These are phyloP conservation scores for Garrulus glandarius DNA, from an alignment of 2,797 vertebrate genomes.

Conservation along the genomic window DNA sequence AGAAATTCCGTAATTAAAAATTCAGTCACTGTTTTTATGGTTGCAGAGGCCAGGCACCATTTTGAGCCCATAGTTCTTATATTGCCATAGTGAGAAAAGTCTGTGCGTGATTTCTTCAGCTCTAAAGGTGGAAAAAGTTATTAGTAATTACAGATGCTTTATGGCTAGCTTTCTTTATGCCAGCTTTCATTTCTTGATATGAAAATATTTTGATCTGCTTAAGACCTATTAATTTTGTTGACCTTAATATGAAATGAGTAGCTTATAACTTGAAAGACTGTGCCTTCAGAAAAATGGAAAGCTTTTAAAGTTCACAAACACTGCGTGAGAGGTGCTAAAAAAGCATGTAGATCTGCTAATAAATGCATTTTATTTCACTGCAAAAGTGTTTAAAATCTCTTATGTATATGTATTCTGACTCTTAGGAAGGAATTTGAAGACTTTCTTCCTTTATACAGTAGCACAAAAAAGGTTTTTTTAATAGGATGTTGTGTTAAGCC, in stretches of 20 bases:
- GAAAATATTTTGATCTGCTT: conserved; percentile 13
- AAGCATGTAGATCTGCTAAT: background rate
- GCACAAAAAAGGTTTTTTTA: background rate
- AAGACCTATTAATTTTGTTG: background rate
- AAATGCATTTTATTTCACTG: background rate
- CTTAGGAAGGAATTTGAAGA: background rate
- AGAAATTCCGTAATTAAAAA: background rate
- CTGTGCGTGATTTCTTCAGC: background rate
- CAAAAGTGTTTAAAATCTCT: background rate
- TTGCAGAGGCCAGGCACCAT: background rate
- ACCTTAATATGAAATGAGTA: background rate
- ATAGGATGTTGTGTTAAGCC: background rate
- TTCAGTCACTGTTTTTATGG: background rate
- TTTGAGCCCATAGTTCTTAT: background rate
- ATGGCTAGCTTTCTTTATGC: background rate
- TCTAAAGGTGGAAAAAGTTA: background rate
- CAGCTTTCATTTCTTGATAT: background rate
- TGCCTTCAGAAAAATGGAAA: background rate
- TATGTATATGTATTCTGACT: background rate
- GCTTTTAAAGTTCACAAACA: background rate
- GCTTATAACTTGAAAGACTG: background rate
- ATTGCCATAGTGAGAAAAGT: background rate
- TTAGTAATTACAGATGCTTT: background rate
- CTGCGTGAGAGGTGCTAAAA: background rate
- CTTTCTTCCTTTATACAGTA: background rate